Evolutionary conservation across 2,113 vertebrate species (phyloP).

Genomic region (Neolamprologus modestus): DNA sequence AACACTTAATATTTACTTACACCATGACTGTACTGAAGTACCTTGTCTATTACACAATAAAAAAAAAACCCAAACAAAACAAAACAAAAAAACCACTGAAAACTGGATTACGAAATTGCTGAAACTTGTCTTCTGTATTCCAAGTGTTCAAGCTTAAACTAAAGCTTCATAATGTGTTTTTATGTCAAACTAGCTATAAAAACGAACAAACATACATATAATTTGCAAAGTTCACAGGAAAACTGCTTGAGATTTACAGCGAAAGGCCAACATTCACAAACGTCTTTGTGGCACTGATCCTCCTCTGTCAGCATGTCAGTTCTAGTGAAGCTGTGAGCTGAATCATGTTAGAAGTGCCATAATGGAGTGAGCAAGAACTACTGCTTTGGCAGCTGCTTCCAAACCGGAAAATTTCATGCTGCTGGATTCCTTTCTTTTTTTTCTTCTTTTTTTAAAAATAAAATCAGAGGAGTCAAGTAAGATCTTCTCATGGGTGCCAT

Average conservation of each 20-base stretch:
- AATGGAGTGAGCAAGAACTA: constrained; percentile 10
- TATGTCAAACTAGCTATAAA: background rate
- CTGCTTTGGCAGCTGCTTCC: constrained; percentile 25
- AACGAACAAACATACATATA: background rate
- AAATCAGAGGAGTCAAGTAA: constrained; percentile 20
- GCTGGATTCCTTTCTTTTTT: background rate
- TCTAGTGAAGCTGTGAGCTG: constrained; percentile 34
- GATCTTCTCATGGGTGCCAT: constrained; percentile 19
- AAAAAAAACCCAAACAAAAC: too few species aligned
- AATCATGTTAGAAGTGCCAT: constrained; percentile 26
- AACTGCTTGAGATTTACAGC: constrained; percentile 31
- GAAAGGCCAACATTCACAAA: constrained; percentile 32
- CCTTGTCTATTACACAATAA: background rate
- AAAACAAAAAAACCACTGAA: background rate
- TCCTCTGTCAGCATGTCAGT: constrained; percentile 31
- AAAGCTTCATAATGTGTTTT: background rate
- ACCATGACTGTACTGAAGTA: background rate
- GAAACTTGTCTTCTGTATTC: background rate
- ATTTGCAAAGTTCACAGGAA: background rate
- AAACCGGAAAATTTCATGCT: constrained; percentile 42
- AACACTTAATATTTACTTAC: background rate
- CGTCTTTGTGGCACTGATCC: constrained; percentile 13
- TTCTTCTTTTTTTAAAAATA: background rate
- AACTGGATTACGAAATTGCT: background rate
- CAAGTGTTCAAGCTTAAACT: background rate